A percentile compares a stretch with the other conserved stretches of the same genome.
These are phyloP conservation scores for Engraulis encrasicolus DNA, from an alignment of 2,113 vertebrate genomes.

Conservation along the genomic window DNA sequence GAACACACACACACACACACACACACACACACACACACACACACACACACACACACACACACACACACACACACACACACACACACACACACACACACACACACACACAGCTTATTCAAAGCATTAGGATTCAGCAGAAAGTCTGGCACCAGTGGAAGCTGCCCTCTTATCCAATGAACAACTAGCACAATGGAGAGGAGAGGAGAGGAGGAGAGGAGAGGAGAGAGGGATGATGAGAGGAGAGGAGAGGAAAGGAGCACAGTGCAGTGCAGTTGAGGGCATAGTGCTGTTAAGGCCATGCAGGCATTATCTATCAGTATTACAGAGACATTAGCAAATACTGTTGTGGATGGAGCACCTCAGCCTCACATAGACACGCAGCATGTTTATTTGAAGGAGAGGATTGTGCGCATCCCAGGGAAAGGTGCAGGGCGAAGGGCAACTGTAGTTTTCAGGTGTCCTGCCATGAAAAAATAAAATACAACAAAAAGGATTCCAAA, in stretches of 20 bases:
- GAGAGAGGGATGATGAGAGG: no score
- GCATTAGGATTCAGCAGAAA: not conserved
- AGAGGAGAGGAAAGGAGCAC: no score
- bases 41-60: not conserved
- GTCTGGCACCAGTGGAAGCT: slow-evolving; percentile 2
- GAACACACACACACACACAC: not conserved
- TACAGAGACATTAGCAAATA: slow-evolving; percentile 37
- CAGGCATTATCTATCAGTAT: slow-evolving; percentile 44
- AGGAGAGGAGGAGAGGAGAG: no score
- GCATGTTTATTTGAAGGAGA: slow-evolving; percentile 6
- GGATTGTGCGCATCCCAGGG: no score
- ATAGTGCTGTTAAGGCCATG: slow-evolving; percentile 22
- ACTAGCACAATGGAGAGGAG: no score
- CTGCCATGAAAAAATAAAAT: no score
- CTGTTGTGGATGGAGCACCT: slow-evolving; percentile 3
- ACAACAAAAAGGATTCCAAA: no score
- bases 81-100: not conserved
- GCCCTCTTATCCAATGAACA: slow-evolving; percentile 18
- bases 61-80: not conserved
- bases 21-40: not conserved
- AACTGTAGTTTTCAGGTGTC: no score
- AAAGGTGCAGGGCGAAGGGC: no score
- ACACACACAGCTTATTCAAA: not conserved
- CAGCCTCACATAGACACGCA: not conserved
- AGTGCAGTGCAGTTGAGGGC: no score